Evolutionary conservation across 2,888 invertebrate genomes (phyloP).

Genomic region (Caenorhabditis virilis): DNA sequence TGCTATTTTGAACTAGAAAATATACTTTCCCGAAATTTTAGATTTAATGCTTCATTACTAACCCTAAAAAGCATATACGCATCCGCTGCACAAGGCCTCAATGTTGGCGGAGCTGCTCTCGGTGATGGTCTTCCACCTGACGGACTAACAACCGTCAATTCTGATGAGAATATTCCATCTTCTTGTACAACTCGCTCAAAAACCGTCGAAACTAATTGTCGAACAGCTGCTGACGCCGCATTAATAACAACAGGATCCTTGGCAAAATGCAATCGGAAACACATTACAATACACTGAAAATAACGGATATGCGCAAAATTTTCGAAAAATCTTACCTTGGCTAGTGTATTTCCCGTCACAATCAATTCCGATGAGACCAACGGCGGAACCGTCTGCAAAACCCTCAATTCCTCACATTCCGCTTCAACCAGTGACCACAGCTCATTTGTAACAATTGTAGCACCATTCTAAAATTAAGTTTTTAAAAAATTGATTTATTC

Average conservation of each 20-base stretch:
- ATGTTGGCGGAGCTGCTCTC: slow-evolving; percentile 77
- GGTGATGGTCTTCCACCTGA: slow-evolving; percentile 80
- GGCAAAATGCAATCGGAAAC: slow-evolving; percentile 92
- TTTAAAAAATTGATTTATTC: slow-evolving; percentile 1
- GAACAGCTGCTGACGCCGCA: slow-evolving; percentile 94
- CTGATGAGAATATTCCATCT: slow-evolving; percentile 61
- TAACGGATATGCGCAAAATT: background rate
- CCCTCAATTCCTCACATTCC: slow-evolving; percentile 91
- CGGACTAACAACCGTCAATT: slow-evolving; percentile 72
- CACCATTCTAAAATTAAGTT: slow-evolving; percentile 77
- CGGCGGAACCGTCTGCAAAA: slow-evolving; percentile 85
- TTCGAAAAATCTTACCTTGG: slow-evolving; percentile 76
- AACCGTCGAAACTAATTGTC: slow-evolving; percentile 86
- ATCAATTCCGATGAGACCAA: slow-evolving; percentile 91
- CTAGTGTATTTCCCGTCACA: slow-evolving; percentile 90
- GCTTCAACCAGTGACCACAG: slow-evolving; percentile 90
- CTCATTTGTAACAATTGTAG: slow-evolving; percentile 88
- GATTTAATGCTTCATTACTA: too few relatives aligned
- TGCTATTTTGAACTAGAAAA: too few relatives aligned
- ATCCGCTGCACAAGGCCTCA: slow-evolving; percentile 74
- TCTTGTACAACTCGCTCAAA: slow-evolving; percentile 72
- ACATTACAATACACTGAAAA: slow-evolving; percentile 85
- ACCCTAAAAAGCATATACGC: slow-evolving; percentile 92
- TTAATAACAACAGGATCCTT: slow-evolving; percentile 93
- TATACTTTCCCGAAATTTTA: too few relatives aligned